Conservation (phyloP, 2,797 vertebrate species). For the Luscinia megarhynchos region DNA sequence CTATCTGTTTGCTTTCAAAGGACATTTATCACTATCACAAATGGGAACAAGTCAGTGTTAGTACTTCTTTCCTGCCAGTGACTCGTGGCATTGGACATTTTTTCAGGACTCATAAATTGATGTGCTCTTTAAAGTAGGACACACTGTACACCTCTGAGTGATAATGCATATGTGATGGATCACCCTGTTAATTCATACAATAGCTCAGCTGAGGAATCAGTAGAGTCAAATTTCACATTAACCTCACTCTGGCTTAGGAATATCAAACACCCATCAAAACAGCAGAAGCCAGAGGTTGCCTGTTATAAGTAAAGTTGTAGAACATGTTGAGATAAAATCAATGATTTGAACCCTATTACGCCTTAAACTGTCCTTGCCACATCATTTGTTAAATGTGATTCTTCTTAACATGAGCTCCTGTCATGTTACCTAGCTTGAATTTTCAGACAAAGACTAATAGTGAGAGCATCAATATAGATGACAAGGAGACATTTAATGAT, state of each 20-base stretch:
- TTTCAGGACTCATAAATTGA: constrained; percentile 19
- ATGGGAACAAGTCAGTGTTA: background rate
- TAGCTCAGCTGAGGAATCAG: constrained; percentile 15
- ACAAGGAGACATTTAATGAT: background rate
- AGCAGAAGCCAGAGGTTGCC: constrained; percentile 7
- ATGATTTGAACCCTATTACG: background rate
- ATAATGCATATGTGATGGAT: constrained; percentile 20
- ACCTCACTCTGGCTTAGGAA: constrained; percentile 10
- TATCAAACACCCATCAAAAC: constrained; percentile 35
- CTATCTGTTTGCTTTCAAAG: background rate
- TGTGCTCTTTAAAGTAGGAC: constrained; percentile 37
- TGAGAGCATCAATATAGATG: background rate
- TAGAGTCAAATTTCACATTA: constrained; percentile 55
- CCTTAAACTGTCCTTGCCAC: constrained; percentile 5
- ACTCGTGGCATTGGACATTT: background rate
- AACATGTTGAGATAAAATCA: constrained; percentile 20
- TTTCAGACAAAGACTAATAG: background rate
- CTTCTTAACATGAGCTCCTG: background rate
- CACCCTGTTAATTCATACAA: constrained; percentile 41
- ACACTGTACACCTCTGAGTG: background rate
- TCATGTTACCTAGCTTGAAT: background rate
- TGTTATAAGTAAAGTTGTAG: background rate
- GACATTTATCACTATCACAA: background rate
- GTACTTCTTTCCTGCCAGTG: background rate
- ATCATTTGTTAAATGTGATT: background rate